Base-by-base conservation (phyloP, 2,113 vertebrate genomes). In the Spea multiplicata region DNA sequence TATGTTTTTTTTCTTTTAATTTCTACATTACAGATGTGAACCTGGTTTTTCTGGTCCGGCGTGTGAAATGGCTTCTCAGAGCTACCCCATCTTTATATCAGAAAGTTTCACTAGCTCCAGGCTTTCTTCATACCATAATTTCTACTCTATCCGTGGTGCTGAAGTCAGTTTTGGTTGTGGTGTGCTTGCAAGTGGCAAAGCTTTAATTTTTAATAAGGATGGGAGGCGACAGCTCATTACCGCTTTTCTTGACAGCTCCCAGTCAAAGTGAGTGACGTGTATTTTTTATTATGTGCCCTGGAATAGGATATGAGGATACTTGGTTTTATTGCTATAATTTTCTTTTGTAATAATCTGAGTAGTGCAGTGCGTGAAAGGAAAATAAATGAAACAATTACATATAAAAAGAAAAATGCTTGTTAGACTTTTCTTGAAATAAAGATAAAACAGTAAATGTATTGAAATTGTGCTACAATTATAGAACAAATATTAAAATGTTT, bases 161-260 rank as follows among this genome's bases (percentile, higher is more conserved):
- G 96, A 99, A 90, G 94, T 99, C 88, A 98, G 96, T 87, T 99
- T 99, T 0, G 93, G 94, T 65, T 99, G 97, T 0, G 97, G 97
- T 0, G 97, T 99, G 66, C 91, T 99, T 81, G 96, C 97, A 83
- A 98, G 96, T 0, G 96, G 97, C 14, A 99, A 99, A 85, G 95
- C 97, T 12, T 86, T 99, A 83, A 96, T 98, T 81, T 98, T 99
- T 88, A 98, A 96, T 91, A 95, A 94, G 83, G 97, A 98, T 13
- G 96, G 96, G 13, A 90, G 95, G 45, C 93, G 97, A 71, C 95
- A 99, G 86, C 89, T 99, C 5, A 89, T 98, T 84, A 99, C 96
- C 0, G 89, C 96, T 30, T 95, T 96, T 17, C 90, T 99, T 14
- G 97, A 99, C 91, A 98, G 96, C 84, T 97, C 96, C 30, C 96